Evolutionary conservation across 2,797 vertebrate species (phyloP).

Genomic region (Eutrigla gurnardus): DNA sequence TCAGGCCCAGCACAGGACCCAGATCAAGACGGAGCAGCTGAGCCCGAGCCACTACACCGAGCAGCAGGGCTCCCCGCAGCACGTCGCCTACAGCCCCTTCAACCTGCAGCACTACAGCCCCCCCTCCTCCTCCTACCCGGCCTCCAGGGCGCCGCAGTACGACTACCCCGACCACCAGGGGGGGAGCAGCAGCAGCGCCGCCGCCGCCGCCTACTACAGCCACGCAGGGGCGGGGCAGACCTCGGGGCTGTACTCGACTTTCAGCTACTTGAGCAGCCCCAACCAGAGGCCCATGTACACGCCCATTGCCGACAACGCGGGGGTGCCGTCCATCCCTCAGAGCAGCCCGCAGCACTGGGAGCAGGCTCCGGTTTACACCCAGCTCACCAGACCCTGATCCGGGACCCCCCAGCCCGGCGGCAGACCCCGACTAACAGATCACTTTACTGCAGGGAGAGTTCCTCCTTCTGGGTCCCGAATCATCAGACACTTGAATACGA

Average conservation of each 20-base stretch:
- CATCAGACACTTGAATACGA: constrained; percentile 79
- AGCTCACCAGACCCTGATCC: constrained; percentile 93
- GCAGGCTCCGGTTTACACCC: constrained; percentile 96
- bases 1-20: constrained; percentile 89
- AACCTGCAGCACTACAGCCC: constrained; percentile 93
- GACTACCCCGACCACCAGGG: constrained; percentile 94
- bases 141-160: constrained; percentile 92
- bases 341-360: constrained; percentile 98
- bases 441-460: constrained; percentile 59
- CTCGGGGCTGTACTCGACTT: constrained; percentile 91
- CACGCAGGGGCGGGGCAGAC: constrained; percentile 88
- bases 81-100: constrained; percentile 91
- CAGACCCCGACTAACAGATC: constrained; percentile 20
- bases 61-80: constrained; percentile 92
- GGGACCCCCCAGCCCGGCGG: too few species aligned
- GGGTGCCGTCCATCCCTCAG: constrained; percentile 93
- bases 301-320: constrained; percentile 91
- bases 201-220: constrained; percentile 91
- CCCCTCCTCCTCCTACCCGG: constrained; percentile 78
- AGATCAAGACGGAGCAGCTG: constrained; percentile 98
- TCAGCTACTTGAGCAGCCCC: constrained; percentile 93
- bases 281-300: constrained; percentile 97
- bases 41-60: constrained; percentile 97
- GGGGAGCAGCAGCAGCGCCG: constrained; percentile 42
- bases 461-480: constrained; percentile 53